Conservation (phyloP, 2,113 vertebrate species). For the Gadus macrocephalus region DNA sequence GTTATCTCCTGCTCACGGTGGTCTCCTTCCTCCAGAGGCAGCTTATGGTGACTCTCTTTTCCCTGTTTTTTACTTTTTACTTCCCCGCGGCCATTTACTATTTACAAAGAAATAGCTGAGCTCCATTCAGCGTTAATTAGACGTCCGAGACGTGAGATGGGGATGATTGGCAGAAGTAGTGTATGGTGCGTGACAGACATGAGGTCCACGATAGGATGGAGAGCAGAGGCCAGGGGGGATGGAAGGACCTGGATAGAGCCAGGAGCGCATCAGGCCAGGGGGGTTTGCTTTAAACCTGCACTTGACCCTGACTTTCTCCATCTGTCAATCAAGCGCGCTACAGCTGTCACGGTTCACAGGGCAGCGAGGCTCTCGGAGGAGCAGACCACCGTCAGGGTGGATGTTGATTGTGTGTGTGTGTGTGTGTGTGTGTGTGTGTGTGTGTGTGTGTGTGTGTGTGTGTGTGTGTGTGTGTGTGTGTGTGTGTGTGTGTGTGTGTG, state of each 20-base stretch:
- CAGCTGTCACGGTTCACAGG: conserved; percentile 60
- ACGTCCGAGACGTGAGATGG: conserved; percentile 41
- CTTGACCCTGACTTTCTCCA: conserved; percentile 60
- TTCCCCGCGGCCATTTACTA: conserved; percentile 58
- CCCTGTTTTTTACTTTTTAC: conserved; percentile 13
- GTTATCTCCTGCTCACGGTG: conserved; percentile 30
- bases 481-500: not conserved
- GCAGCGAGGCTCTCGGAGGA: conserved; percentile 24
- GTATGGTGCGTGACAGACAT: conserved; percentile 65
- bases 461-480: conserved; percentile 11
- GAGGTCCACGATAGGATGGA: conserved; percentile 28
- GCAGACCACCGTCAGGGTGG: not conserved
- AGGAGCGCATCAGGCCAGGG: conserved; percentile 32
- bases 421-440: not conserved
- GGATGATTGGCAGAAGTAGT: conserved; percentile 68
- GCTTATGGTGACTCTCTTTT: conserved; percentile 50
- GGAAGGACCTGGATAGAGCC: conserved; percentile 19
- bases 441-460: conserved; percentile 5
- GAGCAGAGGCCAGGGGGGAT: not conserved
- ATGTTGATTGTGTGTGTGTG: not conserved
- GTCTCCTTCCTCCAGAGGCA: conserved; percentile 42
- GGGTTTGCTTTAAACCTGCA: conserved; percentile 47
- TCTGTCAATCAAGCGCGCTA: conserved; percentile 58
- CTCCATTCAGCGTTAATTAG: conserved; percentile 72
- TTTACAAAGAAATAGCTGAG: conserved; percentile 62